Evolutionary conservation across 2,113 vertebrate genomes (phyloP).

Genomic region (Daphoenositta chrysoptera): DNA sequence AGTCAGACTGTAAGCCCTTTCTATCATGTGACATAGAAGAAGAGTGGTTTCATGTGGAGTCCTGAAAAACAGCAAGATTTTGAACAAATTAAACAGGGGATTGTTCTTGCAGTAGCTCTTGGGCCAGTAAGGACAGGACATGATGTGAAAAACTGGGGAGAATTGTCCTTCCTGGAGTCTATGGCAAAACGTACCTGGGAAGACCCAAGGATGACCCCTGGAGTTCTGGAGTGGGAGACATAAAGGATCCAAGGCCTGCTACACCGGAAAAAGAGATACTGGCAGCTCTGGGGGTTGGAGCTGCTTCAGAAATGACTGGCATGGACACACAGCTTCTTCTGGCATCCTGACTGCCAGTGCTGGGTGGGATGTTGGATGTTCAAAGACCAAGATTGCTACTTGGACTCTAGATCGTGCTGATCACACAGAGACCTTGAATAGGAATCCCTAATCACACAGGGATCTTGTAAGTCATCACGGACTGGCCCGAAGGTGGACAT

Average conservation of each 20-base stretch:
- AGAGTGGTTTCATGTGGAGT: background rate
- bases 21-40: background rate
- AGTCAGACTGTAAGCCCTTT: background rate
- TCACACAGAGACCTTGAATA: background rate
- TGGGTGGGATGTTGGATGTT: background rate
- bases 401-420: background rate
- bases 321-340: background rate
- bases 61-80: background rate
- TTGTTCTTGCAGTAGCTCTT: background rate
- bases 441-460: background rate
- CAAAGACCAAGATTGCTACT: no score
- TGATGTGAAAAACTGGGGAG: background rate
- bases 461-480: background rate
- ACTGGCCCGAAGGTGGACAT: fast-evolving
- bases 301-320: background rate
- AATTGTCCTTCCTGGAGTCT: background rate
- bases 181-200: background rate
- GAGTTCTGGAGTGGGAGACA: background rate
- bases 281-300: background rate
- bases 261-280: background rate
- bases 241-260: background rate
- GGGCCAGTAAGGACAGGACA: no score
- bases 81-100: background rate
- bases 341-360: fast-evolving
- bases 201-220: no score